Evolutionary conservation across 2,888 invertebrate species (phyloP).

Genomic region (Polydrusus pterygomalis): DNA sequence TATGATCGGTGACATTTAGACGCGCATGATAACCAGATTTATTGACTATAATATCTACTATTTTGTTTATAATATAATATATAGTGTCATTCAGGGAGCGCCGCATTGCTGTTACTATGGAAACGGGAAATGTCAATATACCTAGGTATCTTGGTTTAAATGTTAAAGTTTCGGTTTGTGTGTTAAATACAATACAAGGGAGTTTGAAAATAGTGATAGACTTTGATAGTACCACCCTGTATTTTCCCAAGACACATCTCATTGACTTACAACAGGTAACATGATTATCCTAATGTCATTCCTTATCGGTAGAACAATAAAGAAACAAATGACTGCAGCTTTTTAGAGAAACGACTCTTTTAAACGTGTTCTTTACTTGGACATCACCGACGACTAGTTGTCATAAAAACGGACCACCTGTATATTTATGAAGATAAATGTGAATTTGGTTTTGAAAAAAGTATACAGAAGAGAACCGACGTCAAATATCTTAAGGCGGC

Average conservation of each 20-base stretch:
- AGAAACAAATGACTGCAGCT: slow-evolving; percentile 22
- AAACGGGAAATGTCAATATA: no score
- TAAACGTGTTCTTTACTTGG: slow-evolving; percentile 39
- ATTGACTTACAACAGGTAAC: slow-evolving; percentile 17
- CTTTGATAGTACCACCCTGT: not conserved
- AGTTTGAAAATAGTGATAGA: no score
- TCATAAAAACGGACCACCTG: slow-evolving; percentile 35
- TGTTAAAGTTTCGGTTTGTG: no score
- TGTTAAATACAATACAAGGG: no score
- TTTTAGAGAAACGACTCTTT: slow-evolving; percentile 36
- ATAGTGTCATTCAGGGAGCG: no score
- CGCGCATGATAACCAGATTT: no score
- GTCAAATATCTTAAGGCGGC: no score
- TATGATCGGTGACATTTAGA: no score
- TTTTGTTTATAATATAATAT: no score
- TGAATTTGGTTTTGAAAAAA: not conserved
- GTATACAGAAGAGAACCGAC: not conserved
- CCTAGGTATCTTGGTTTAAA: no score
- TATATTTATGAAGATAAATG: slow-evolving; percentile 45
- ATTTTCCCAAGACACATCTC: not conserved
- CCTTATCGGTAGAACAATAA: slow-evolving; percentile 39
- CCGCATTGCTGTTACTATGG: no score
- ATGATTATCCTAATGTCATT: slow-evolving; percentile 36
- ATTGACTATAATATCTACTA: no score
- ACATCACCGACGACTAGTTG: slow-evolving; percentile 26